These are phyloP conservation scores for Caenorhabditis angaria DNA, from an alignment of 2,888 invertebrate genomes.

Conservation along the genomic window DNA sequence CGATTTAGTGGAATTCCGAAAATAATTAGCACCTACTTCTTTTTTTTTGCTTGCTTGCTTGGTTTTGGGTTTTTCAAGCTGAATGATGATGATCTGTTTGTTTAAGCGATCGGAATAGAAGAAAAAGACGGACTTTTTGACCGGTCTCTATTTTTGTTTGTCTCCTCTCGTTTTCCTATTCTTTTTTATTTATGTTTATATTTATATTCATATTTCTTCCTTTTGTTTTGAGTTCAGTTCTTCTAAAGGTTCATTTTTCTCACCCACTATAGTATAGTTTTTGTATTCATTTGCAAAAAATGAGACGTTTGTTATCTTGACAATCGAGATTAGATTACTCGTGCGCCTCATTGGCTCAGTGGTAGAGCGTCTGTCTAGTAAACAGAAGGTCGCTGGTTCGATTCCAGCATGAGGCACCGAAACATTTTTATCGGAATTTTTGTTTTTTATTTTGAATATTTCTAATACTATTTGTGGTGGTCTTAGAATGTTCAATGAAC, in stretches of 20 bases:
- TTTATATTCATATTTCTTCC: no score
- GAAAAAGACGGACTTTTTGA: neutral
- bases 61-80: neutral
- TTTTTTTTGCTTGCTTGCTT: no score
- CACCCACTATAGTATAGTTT: neutral
- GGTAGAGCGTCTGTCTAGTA: constrained; percentile 72
- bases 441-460: no score
- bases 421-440: no score
- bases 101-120: neutral
- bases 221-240: neutral
- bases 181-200: neutral
- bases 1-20: no score
- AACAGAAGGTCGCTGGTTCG: constrained; percentile 71
- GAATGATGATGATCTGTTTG: constrained; percentile 2
- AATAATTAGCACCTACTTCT: constrained; percentile 4
- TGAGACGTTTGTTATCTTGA: no score
- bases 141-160: neutral
- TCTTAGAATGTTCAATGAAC: neutral
- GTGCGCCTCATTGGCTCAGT: constrained; percentile 68
- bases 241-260: neutral
- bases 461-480: no score
- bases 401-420: constrained; percentile 58
- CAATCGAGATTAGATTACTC: no score
- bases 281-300: no score
- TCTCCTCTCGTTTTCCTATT: neutral